A percentile compares a stretch with the other conserved stretches of the same genome.
Evolutionary conservation across 2,888 invertebrate genomes (phyloP).

Genomic region (Melanostoma scalare): DNA sequence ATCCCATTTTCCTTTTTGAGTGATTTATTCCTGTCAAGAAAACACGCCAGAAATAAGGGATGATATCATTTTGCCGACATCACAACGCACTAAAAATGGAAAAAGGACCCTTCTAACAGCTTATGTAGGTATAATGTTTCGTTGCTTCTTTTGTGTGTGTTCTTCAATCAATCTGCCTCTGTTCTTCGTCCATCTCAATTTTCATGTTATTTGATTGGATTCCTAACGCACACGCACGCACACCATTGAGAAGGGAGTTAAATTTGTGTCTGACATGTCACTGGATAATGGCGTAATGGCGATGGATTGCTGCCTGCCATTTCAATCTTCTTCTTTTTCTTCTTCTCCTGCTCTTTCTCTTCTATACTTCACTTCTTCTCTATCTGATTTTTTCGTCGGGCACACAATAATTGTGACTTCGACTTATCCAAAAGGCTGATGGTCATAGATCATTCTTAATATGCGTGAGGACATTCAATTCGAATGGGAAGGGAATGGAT

Average conservation of each 20-base stretch:
- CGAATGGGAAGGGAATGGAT: slow-evolving; percentile 50
- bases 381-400: slow-evolving; percentile 1
- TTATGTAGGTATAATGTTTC: neutral
- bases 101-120: slow-evolving; percentile 48
- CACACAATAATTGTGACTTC: slow-evolving; percentile 16
- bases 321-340: slow-evolving; percentile 64
- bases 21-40: slow-evolving; percentile 81
- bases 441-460: slow-evolving; percentile 69
- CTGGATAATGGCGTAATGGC: slow-evolving; percentile 70
- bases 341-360: too few relatives aligned
- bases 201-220: slow-evolving; percentile 70
- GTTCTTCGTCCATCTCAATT: slow-evolving; percentile 64
- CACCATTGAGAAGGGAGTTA: slow-evolving; percentile 5
- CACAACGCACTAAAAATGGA: slow-evolving; percentile 30
- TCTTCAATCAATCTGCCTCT: slow-evolving; percentile 60
- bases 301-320: slow-evolving; percentile 71
- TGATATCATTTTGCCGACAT: slow-evolving; percentile 62
- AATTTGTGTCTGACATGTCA: slow-evolving; percentile 66
- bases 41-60: slow-evolving; percentile 73
- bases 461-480: slow-evolving; percentile 70
- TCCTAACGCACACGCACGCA: slow-evolving; percentile 44
- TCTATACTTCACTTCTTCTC: too few relatives aligned
- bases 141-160: slow-evolving; percentile 12
- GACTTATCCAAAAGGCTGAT: slow-evolving; percentile 41
- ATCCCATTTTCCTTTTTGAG: slow-evolving; percentile 79